These are phyloP conservation scores for Exephanes ischioxanthus DNA, from an alignment of 2,888 invertebrate genomes.

Conservation along the genomic window DNA sequence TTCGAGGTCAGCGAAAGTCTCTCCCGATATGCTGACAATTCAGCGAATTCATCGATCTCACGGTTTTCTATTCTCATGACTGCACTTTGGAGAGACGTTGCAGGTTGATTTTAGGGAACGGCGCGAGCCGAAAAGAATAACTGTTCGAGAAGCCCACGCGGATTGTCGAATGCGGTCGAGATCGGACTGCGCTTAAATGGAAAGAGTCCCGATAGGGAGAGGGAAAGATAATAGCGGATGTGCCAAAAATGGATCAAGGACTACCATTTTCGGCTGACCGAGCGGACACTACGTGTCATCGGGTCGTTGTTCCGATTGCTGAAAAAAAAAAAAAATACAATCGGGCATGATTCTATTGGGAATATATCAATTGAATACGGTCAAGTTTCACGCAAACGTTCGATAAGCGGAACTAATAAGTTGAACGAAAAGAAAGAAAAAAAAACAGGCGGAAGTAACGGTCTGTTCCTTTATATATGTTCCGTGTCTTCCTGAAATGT, in stretches of 20 bases:
- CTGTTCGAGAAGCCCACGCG: neutral
- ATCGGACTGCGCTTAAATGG: conserved; percentile 1
- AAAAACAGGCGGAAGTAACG: neutral
- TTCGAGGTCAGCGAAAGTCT: neutral
- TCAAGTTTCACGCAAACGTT: neutral
- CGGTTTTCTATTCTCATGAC: conserved; percentile 4
- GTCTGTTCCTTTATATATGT: too few species aligned
- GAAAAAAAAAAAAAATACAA: neutral
- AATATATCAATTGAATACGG: neutral
- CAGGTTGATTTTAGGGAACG: neutral
- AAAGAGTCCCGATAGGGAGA: neutral
- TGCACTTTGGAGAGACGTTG: neutral
- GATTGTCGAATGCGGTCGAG: conserved; percentile 6
- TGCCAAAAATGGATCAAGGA: neutral
- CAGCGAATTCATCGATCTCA: conserved; percentile 30
- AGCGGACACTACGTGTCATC: conserved; percentile 1
- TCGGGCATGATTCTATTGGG: neutral
- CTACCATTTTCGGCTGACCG: conserved; percentile 20
- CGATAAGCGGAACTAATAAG: neutral
- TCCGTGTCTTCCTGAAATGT: too few species aligned
- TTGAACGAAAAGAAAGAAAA: neutral
- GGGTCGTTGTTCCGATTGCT: neutral
- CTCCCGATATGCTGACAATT: neutral
- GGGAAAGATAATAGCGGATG: neutral
- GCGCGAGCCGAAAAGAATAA: neutral